These are phyloP conservation scores for Dinocampus coccinellae DNA, from an alignment of 2,888 invertebrate species.

Conservation along the genomic window DNA sequence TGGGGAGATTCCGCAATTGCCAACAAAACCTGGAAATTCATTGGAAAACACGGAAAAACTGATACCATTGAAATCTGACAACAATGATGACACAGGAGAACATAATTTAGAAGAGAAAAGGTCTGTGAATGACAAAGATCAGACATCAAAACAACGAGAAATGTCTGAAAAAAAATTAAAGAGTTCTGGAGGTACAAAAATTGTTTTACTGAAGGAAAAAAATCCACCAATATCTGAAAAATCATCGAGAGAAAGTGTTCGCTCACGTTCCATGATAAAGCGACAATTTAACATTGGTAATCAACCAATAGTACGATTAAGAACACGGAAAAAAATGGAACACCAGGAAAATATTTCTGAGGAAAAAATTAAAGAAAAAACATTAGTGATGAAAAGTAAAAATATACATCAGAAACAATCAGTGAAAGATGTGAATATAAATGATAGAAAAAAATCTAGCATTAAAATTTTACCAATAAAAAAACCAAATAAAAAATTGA, in stretches of 20 bases:
- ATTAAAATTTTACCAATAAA: constrained; percentile 17
- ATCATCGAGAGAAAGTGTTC: not conserved
- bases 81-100: not conserved
- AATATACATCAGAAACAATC: not conserved
- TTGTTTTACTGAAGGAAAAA: not conserved
- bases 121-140: not conserved
- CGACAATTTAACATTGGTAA: not conserved
- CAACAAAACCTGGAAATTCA: not conserved
- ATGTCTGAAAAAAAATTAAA: not conserved
- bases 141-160: not conserved
- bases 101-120: not conserved
- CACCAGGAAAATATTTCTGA: not conserved
- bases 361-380: constrained; percentile 3
- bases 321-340: not conserved
- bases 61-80: not conserved
- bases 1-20: not conserved
- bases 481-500: constrained; percentile 19
- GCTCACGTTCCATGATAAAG: not conserved
- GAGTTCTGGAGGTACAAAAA: not conserved
- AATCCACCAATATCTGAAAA: not conserved
- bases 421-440: constrained; percentile 14
- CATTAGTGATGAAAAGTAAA: not conserved
- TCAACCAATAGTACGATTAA: constrained; percentile 8
- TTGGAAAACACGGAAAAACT: not conserved
- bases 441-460: not conserved